Evolutionary conservation across 1,140 invertebrate species (phyloP).

Genomic region (Atta colombica): DNA sequence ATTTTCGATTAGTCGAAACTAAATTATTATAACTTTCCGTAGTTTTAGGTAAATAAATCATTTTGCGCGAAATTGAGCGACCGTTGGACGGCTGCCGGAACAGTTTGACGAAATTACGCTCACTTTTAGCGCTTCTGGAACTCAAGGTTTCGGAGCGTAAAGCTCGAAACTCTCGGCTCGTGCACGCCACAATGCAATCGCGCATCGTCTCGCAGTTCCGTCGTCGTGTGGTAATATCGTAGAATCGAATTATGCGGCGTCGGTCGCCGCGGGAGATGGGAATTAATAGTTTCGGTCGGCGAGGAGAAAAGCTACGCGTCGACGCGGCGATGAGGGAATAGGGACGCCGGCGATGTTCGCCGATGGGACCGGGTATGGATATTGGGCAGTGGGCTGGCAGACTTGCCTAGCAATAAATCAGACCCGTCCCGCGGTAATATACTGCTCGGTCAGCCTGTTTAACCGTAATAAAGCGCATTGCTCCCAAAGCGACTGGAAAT

Average conservation of each 20-base stretch:
- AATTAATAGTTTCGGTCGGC: conserved; percentile 83
- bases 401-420: conserved; percentile 77
- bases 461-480: conserved; percentile 80
- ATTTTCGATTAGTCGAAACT: neutral
- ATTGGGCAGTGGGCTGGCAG: conserved; percentile 81
- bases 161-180: conserved; percentile 42
- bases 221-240: conserved; percentile 48
- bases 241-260: conserved; percentile 80
- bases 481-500: conserved; percentile 48
- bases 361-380: conserved; percentile 75
- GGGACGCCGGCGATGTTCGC: conserved; percentile 44
- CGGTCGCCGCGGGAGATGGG: conserved; percentile 74
- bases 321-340: conserved; percentile 41
- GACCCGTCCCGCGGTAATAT: conserved; percentile 79
- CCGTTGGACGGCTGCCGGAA: neutral
- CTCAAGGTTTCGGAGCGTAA: conserved; percentile 34
- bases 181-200: conserved; percentile 49
- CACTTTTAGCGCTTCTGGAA: conserved; percentile 7
- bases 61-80: neutral
- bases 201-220: conserved; percentile 39
- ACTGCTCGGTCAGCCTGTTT: conserved; percentile 79
- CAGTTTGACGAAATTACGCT: conserved; percentile 5
- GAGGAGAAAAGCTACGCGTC: conserved; percentile 73
- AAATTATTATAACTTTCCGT: neutral
- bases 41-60: conserved; percentile 30